phyloP scores from a whole-genome alignment of 2,113 vertebrate species.

The Mus musculus region GRCm39 chr4:123096501-123097000 shows the following conservation, averaged over 20 bases:
- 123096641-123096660: neutral
- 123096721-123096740: neutral
- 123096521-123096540: neutral
- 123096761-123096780: neutral
- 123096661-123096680: neutral
- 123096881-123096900: conserved; percentile 24
- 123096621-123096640: neutral
- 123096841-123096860: neutral
- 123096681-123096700: neutral
- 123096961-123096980: neutral
- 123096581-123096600: neutral
- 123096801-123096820: conserved; percentile 3
- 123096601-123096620: neutral
- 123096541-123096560: neutral
- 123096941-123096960: neutral
- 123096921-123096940: neutral
- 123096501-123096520: neutral
- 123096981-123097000: neutral
- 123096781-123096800: neutral
- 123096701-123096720: neutral
- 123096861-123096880: conserved; percentile 3
- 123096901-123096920: neutral
- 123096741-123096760: neutral
- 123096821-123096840: neutral
- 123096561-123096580: neutral